Base-by-base conservation (phyloP, 2,797 vertebrate genomes). In the Decapterus maruadsi region DNA sequence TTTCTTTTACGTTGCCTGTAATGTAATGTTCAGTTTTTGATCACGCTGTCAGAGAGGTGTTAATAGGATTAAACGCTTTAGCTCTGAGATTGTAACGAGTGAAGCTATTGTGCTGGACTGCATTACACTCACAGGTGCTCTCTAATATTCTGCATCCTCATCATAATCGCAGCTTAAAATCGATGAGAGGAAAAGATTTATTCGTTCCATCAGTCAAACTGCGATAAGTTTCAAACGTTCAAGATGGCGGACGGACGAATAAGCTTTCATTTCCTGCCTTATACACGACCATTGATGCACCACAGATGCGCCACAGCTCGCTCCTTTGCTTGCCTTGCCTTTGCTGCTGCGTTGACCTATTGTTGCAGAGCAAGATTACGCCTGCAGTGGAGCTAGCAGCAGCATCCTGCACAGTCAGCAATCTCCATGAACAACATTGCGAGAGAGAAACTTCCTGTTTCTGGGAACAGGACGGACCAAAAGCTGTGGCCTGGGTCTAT, bases 371-470 rank as follows among this genome's bases (percentile, higher is more conserved):
- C 40, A 56, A 83, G 60, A 75, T 62, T 45, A 36, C 42, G 38
- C 60, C 53, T 60, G 57, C 71, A 31, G 72, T 54, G 67, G 34
- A 63, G 81, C 72, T 62, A 54, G 67, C 71, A 54, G 67, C 71
- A 75, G 65, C 2, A 65, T 82, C 80, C 78, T 89, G 91, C 90
- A 66, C 50, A 84, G 83, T 94, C 91, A 93, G 90, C 89, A 83
- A 62, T 80, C 85, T 80, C 73, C 61, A 51, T 64, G 87, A 86
- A 87, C 79, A 84, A 83, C 43, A 50, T 5, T 66, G 81, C 29
- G 34, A 77, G 46, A 86, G 54, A 71, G 45, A 68, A 26, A 66
- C 84, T 91, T 92, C 84, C 80, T 89, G 77, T 85, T 87, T 54
- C 73, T 87, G 73, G 71, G 88, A 22, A 68, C 10, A 19, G 72